phyloP scores from a whole-genome alignment of 2,113 vertebrate species.

The Aythya baeri region DNA sequence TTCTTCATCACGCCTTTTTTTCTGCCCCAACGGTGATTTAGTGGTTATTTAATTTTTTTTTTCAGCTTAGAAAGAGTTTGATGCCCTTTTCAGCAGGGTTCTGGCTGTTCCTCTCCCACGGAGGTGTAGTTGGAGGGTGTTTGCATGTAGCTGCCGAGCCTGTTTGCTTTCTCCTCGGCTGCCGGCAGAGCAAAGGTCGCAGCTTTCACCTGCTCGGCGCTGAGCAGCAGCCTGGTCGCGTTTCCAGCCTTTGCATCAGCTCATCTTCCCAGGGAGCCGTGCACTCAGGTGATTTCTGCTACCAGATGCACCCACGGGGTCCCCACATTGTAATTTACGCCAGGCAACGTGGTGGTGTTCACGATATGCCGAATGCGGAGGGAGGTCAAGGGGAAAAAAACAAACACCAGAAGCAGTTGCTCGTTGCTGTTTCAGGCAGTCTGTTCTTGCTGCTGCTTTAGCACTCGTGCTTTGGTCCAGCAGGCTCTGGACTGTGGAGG shows the following conservation, averaged over 20 bases:
- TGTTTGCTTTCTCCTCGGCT: neutral
- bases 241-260: neutral
- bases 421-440: neutral
- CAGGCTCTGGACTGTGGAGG: neutral
- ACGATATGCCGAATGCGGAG: neutral
- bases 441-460: conserved; percentile 3
- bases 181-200: neutral
- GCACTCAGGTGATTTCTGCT: neutral
- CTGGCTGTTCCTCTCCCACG: neutral
- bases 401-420: neutral
- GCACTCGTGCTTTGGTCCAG: neutral
- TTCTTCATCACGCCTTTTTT: neutral
- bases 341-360: neutral
- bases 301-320: neutral
- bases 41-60: neutral
- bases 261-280: neutral
- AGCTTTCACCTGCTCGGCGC: neutral
- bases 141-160: neutral
- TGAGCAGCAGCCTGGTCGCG: neutral
- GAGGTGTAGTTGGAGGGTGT: neutral
- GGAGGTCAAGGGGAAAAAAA: neutral
- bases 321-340: neutral
- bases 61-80: neutral
- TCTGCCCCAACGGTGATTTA: neutral
- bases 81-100: neutral